Evolutionary conservation across 2,113 vertebrate species (phyloP).

Genomic region (Malurus cyaneus): DNA sequence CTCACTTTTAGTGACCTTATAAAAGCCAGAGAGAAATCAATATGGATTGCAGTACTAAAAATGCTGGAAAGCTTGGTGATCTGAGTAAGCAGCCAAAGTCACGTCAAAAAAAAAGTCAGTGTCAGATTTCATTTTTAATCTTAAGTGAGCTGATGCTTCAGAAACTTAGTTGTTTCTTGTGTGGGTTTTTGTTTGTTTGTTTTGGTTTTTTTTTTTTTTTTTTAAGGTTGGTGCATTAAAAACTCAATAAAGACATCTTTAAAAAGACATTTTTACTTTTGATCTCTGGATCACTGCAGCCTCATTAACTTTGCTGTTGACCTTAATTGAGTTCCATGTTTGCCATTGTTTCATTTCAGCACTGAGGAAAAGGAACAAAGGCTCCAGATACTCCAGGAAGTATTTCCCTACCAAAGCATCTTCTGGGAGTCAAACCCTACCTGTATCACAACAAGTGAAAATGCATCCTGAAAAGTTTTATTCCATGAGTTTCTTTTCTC

Average conservation of each 20-base stretch:
- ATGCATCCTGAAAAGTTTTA: not conserved
- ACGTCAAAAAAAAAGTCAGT: not conserved
- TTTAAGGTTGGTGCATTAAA: not conserved
- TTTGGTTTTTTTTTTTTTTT: not conserved
- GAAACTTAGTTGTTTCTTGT: not conserved
- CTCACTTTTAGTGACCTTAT: conserved; percentile 35
- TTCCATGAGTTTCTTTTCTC: not conserved
- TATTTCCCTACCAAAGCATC: not conserved
- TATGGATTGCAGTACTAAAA: not conserved
- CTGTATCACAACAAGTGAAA: not conserved
- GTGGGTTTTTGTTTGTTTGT: not conserved
- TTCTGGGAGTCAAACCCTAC: not conserved
- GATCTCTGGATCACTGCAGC: not conserved
- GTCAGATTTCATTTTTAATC: not conserved
- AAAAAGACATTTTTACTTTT: not conserved
- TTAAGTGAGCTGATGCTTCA: not conserved
- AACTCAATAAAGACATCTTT: not conserved
- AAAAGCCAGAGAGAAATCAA: conserved; percentile 28
- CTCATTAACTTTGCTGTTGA: not conserved
- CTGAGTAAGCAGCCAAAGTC: conserved; percentile 11
- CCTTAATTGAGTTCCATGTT: not conserved
- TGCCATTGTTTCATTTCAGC: not conserved
- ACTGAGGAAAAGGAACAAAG: not conserved
- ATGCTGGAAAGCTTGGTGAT: not conserved
- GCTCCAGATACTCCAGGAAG: not conserved